Evolutionary conservation across 2,113 vertebrate genomes (phyloP), one percentile per base, ranked within the genome.

Genomic region (Phaethon lepturus): DNA sequence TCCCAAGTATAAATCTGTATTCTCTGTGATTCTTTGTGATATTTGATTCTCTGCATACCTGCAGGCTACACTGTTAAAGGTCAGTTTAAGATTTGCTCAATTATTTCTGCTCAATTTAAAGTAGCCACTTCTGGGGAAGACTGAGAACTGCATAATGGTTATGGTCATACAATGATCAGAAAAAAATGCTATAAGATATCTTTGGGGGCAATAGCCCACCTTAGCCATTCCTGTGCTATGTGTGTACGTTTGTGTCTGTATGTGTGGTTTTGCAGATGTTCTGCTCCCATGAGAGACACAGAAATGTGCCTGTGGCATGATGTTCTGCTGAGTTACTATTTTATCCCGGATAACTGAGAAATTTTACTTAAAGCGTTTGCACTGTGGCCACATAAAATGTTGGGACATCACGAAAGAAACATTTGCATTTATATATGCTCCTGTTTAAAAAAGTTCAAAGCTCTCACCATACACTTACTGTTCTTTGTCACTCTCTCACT

Each of bases 51-150:
- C 52, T 71, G n/a, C 47, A 40, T 84, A 94, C 11, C 75, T 93
- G 10, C 25, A 84, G 73, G 38, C 45, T 71, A 67, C 29, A 35
- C 17, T 77, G 44, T 45, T 88, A 82, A 94, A 94, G 72, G 79
- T 91, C 68, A 84, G 23, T 60, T 72, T 58, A 90, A 91, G 53
- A 66, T 88, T 74, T 88, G 42, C n/a, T 91, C 45, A 66, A 40
- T 83, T 92, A 91, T 83, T 95, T 97, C 64, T 95, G 20, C 64
- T 86, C 26, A 90, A 5, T 94, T 88, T 93, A 84, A 91, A 83
- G 42, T 66, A 58, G 17, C 13, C 42, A 66, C 19, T 73, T 75
- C 56, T 17, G 25, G 53, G 33, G 24, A 50, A 88, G 59, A 53
- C 18, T 79, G 62, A 63, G 33, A 84, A 58, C 29, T 72, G 28